A percentile compares a stretch with the other conserved stretches of the same genome.
These are phyloP conservation scores for Rhagonycha fulva DNA, from an alignment of 2,888 invertebrate species.

Conservation along the genomic window DNA sequence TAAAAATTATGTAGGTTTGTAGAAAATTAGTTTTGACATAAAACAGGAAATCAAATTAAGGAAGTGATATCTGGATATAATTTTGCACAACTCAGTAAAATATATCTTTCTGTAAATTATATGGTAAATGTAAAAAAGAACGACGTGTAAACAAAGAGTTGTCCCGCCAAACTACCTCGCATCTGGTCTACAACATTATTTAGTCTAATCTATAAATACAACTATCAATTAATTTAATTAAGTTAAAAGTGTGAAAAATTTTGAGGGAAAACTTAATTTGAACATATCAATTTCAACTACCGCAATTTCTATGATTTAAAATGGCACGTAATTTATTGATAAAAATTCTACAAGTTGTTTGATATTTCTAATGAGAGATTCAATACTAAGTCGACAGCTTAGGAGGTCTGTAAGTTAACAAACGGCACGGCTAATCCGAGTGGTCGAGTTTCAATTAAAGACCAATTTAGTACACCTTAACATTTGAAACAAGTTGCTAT, in stretches of 20 bases:
- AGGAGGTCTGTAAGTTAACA: background rate
- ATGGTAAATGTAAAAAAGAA: constrained; percentile 16
- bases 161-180: constrained; percentile 26
- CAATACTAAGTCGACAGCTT: background rate
- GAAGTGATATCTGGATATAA: constrained; percentile 13
- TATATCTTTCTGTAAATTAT: constrained; percentile 19
- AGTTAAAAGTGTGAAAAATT: constrained; percentile 48
- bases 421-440: background rate
- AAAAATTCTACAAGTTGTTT: no score
- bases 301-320: background rate
- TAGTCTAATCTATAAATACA: constrained; percentile 52
- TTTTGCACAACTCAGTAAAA: constrained; percentile 9
- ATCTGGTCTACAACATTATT: constrained; percentile 43
- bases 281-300: background rate
- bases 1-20: background rate
- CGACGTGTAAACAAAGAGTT: constrained; percentile 21
- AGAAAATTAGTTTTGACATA: background rate
- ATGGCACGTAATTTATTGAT: background rate
- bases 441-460: background rate
- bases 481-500: background rate
- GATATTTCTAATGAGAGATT: background rate
- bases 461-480: background rate
- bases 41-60: constrained; percentile 3
- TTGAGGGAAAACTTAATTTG: constrained; percentile 14
- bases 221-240: constrained; percentile 52